phyloP scores from a whole-genome alignment of 2,888 invertebrate species.

The Netelia inedita region DNA sequence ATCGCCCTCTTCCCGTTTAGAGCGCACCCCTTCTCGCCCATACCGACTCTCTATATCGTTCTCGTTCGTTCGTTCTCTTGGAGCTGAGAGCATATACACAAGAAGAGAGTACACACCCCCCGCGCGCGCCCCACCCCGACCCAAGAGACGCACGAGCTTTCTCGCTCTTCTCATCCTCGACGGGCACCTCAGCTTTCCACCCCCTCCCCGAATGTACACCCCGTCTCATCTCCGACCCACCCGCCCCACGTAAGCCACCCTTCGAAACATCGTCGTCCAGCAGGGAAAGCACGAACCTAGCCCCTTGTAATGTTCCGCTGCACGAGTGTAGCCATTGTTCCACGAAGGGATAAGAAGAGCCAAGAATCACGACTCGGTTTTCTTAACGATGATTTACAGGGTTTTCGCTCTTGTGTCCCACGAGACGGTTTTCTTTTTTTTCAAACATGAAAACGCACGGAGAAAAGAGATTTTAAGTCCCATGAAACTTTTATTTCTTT shows the following conservation, averaged over 20 bases:
- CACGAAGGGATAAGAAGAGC: conserved; percentile 49
- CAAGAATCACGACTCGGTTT: conserved; percentile 57
- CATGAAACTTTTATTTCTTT: not conserved
- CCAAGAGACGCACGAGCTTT: conserved; percentile 68
- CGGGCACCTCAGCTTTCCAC: conserved; percentile 50
- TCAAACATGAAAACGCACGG: not conserved
- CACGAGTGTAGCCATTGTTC: conserved; percentile 45
- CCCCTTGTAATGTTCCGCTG: not conserved
- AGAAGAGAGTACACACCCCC: conserved; percentile 38
- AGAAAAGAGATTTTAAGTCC: not conserved
- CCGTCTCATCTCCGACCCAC: conserved; percentile 63
- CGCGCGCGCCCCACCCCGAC: conserved; percentile 44
- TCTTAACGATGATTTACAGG: conserved; percentile 37
- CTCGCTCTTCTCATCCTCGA: conserved; percentile 65
- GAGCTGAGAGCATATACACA: conserved; percentile 8
- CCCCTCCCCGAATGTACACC: conserved; percentile 70
- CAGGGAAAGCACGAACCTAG: not conserved
- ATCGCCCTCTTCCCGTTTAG: too few species aligned
- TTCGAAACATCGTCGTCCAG: conserved; percentile 43
- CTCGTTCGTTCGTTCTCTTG: conserved; percentile 56
- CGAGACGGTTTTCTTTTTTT: too few species aligned
- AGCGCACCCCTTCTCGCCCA: conserved; percentile 70
- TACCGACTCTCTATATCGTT: conserved; percentile 67
- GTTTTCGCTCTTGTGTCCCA: not conserved
- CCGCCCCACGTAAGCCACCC: conserved; percentile 59